Conservation (phyloP, 2,888 invertebrate species). For the Odontocolon sp. region DNA sequence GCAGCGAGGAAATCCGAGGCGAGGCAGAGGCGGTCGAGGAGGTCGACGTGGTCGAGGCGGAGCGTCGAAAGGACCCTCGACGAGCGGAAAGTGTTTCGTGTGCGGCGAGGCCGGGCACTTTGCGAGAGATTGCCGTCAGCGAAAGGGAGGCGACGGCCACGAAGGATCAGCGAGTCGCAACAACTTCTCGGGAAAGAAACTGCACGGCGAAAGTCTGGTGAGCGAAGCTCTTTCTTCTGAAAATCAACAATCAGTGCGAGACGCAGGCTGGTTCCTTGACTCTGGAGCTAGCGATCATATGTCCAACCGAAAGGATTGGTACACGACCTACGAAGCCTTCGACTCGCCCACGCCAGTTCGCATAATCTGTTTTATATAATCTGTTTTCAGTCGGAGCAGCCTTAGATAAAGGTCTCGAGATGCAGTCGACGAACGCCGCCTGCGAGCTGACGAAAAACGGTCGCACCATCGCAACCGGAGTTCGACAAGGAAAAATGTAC, state of each 20-base stretch:
- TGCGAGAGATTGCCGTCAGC: neutral
- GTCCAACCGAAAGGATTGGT: constrained; percentile 8
- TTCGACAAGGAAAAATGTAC: constrained; percentile 23
- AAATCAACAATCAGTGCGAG: neutral
- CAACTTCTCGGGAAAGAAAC: neutral
- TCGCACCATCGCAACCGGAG: constrained; percentile 4
- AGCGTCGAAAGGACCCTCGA: neutral
- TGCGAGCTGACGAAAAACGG: constrained; percentile 13
- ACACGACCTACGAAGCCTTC: constrained; percentile 4
- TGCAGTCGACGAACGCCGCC: neutral
- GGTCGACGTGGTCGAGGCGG: no score
- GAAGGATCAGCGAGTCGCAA: neutral
- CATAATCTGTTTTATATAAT: constrained; percentile 35
- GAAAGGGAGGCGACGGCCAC: neutral
- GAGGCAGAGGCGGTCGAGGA: no score
- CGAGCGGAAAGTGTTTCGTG: neutral
- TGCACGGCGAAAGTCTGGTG: constrained; percentile 23
- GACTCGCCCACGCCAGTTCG: neutral
- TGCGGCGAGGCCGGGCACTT: neutral
- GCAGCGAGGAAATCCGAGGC: neutral
- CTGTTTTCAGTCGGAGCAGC: constrained; percentile 39
- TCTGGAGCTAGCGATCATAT: constrained; percentile 46
- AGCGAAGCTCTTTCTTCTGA: constrained; percentile 15
- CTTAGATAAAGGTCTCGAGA: constrained; percentile 27
- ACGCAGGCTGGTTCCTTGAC: constrained; percentile 20